These are phyloP conservation scores for Oceanodroma leucorhoa DNA, from an alignment of 2,797 vertebrate species.

Conservation along the genomic window DNA sequence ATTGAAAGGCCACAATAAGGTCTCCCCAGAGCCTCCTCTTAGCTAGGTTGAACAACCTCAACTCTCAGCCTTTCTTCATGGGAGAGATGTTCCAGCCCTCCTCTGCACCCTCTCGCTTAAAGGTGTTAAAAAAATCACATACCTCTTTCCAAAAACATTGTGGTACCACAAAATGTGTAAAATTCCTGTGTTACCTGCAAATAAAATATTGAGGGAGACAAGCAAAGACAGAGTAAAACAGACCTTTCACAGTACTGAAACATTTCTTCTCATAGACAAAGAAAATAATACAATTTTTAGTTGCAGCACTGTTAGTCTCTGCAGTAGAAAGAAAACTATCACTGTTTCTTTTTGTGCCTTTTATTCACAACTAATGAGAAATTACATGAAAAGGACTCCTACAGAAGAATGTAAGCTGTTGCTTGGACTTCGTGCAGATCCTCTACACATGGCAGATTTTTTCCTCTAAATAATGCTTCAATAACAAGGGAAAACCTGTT, in stretches of 20 bases:
- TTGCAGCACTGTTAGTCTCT: background rate
- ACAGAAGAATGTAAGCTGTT: background rate
- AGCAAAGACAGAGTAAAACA: background rate
- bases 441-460: background rate
- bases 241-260: background rate
- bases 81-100: background rate
- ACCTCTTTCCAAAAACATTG: background rate
- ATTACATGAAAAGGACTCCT: background rate
- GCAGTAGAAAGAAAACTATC: background rate
- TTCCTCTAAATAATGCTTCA: background rate
- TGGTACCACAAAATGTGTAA: background rate
- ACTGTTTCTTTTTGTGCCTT: background rate
- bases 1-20: background rate
- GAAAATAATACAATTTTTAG: background rate
- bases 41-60: background rate
- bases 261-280: background rate
- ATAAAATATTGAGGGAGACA: background rate
- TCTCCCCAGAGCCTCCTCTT: background rate
- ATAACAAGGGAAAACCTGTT: background rate
- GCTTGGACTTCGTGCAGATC: background rate
- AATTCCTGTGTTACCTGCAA: background rate
- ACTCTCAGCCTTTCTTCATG: background rate
- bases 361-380: background rate
- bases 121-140: background rate
- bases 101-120: background rate